These are phyloP conservation scores for Tenthredo notha DNA, from an alignment of 2,888 invertebrate species.

Conservation along the genomic window DNA sequence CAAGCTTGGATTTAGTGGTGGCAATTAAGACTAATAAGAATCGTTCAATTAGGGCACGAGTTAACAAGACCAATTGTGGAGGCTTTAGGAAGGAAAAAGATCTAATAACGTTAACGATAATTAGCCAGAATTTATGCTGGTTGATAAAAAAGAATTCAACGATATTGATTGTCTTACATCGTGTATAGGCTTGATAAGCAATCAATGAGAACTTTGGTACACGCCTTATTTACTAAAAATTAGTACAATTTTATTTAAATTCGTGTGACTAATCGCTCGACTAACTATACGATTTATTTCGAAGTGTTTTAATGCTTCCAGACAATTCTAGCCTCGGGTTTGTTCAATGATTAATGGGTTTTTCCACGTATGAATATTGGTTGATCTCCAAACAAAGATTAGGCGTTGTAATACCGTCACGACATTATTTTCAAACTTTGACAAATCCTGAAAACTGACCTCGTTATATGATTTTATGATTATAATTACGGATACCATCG, in stretches of 20 bases:
- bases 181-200: neutral
- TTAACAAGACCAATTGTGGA: neutral
- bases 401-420: neutral
- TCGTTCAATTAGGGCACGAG: constrained; percentile 24
- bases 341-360: neutral
- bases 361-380: neutral
- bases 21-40: constrained; percentile 10
- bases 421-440: neutral
- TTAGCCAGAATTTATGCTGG: neutral
- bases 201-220: neutral
- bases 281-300: neutral
- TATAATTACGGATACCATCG: neutral
- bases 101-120: constrained; percentile 8
- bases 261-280: constrained; percentile 7
- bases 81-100: neutral
- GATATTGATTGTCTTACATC: neutral
- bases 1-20: constrained; percentile 1
- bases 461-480: constrained; percentile 1
- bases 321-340: neutral
- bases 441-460: constrained; percentile 3
- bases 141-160: neutral
- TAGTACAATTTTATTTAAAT: neutral
- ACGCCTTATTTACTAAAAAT: neutral
- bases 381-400: neutral
- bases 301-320: neutral